phyloP scores from a whole-genome alignment of 2,113 vertebrate genomes.

The Deroptyus accipitrinus region DNA sequence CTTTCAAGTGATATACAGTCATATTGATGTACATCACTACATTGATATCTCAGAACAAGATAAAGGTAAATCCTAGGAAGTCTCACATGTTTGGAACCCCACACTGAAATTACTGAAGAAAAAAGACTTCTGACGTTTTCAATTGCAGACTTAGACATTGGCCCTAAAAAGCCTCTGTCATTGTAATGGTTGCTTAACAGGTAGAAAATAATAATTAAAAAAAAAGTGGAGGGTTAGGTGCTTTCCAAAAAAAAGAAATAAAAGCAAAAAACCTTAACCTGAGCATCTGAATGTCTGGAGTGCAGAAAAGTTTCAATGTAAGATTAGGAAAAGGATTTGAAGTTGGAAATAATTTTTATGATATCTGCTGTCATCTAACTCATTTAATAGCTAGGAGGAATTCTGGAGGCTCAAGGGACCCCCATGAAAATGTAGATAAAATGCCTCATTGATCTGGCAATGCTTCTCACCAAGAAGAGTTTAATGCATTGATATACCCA shows the following conservation, averaged over 20 bases:
- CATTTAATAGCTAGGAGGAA: slow-evolving; percentile 62
- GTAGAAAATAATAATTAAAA: background rate
- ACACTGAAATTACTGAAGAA: background rate
- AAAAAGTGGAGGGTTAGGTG: background rate
- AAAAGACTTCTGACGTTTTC: background rate
- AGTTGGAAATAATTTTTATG: background rate
- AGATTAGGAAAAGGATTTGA: background rate
- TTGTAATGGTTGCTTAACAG: background rate
- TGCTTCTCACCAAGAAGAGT: slow-evolving; percentile 40
- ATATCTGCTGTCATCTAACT: slow-evolving; percentile 46
- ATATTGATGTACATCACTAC: background rate
- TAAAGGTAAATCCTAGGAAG: slow-evolving; percentile 30
- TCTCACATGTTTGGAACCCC: background rate
- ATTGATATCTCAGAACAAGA: slow-evolving; percentile 30
- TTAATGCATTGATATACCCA: slow-evolving; percentile 29
- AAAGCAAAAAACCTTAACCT: background rate
- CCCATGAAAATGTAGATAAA: slow-evolving; percentile 58
- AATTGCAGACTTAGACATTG: background rate
- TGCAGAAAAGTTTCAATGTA: background rate
- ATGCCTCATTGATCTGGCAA: slow-evolving; percentile 68
- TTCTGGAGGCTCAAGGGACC: slow-evolving; percentile 28
- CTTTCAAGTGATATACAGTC: slow-evolving; percentile 44
- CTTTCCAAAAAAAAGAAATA: background rate
- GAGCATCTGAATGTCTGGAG: background rate
- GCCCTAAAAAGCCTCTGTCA: background rate